Evolutionary conservation across 1,140 invertebrate species (phyloP).

Genomic region (Leptoteleia sp.): DNA sequence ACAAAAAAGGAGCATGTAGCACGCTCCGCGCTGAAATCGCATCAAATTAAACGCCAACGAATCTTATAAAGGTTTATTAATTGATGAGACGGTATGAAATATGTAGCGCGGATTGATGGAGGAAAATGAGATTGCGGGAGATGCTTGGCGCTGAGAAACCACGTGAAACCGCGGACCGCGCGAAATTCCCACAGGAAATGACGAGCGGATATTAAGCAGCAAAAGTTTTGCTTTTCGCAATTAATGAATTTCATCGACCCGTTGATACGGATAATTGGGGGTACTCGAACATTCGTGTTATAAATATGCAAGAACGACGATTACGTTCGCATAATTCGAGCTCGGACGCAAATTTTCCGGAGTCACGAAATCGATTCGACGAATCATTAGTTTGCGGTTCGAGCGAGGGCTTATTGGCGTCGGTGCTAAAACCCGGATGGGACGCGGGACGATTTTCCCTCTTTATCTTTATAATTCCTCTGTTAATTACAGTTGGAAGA

Average conservation of each 20-base stretch:
- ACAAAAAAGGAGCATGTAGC: no score
- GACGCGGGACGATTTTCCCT: no score
- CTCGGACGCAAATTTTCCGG: slow-evolving; percentile 18
- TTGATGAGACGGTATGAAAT: no score
- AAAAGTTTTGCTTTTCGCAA: slow-evolving; percentile 30
- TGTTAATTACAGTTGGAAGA: no score
- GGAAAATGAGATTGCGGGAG: no score
- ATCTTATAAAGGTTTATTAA: no score
- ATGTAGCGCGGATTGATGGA: no score
- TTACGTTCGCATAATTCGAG: slow-evolving; percentile 5
- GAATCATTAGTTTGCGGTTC: not conserved
- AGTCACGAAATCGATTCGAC: slow-evolving; percentile 11
- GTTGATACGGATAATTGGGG: slow-evolving; percentile 25
- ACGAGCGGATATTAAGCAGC: slow-evolving; percentile 1
- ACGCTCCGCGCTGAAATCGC: not conserved
- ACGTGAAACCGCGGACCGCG: not conserved
- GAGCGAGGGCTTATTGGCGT: no score
- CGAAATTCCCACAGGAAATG: slow-evolving; percentile 37
- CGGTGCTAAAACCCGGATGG: no score
- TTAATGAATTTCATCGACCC: slow-evolving; percentile 36
- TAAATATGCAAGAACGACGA: slow-evolving; percentile 15
- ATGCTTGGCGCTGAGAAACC: no score
- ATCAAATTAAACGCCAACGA: not conserved
- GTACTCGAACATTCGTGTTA: slow-evolving; percentile 14
- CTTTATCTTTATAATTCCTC: no score